Conservation (phyloP, 2,113 vertebrate genomes). For the Aix galericulata region DNA sequence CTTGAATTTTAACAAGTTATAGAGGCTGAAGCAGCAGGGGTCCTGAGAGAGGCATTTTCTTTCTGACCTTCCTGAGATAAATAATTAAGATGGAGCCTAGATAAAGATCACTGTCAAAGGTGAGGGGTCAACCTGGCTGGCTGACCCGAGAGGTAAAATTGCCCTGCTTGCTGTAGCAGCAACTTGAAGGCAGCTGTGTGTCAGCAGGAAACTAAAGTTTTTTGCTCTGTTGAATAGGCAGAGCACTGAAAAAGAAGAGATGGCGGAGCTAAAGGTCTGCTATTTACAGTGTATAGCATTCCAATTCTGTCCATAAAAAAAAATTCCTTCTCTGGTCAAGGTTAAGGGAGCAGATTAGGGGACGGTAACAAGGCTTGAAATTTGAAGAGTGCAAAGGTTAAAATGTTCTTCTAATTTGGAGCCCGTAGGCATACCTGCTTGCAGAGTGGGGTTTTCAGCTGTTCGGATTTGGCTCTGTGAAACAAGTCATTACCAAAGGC, state of each 20-base stretch:
- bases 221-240: not conserved
- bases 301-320: not conserved
- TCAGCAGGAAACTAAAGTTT: not conserved
- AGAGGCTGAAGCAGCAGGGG: conserved; percentile 19
- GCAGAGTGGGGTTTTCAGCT: not conserved
- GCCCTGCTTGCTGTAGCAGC: not conserved
- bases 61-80: conserved; percentile 67
- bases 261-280: not conserved
- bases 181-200: conserved; percentile 22
- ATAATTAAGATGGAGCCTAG: conserved; percentile 64
- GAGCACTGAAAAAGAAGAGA: not conserved
- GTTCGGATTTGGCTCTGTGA: not conserved
- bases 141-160: conserved; percentile 16
- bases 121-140: conserved; percentile 50
- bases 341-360: not conserved
- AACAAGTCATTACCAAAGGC: not conserved
- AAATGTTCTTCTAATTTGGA: not conserved
- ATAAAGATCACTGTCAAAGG: conserved; percentile 69
- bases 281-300: not conserved
- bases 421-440: not conserved
- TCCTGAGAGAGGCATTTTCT: conserved; percentile 62
- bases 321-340: not conserved
- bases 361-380: not conserved
- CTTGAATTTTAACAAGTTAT: conserved; percentile 10
- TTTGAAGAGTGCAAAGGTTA: not conserved